A percentile compares a stretch with the other conserved stretches of the same genome.
phyloP scores from a whole-genome alignment of 1,140 invertebrate genomes.

The Carposina sasakii region DNA sequence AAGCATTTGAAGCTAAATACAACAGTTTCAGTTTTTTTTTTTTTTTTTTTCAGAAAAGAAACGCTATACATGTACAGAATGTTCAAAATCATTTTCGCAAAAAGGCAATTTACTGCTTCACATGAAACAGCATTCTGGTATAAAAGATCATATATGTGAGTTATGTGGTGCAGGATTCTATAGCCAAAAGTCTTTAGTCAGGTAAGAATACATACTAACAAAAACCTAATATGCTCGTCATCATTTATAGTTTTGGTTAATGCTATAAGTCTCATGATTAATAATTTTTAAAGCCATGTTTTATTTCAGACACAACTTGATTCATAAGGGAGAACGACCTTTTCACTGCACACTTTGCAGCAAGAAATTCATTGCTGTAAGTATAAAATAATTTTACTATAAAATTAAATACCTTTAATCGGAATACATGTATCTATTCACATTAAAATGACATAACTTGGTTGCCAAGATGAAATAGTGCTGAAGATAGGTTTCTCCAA shows the following conservation, averaged over 20 bases:
- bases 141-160: slow-evolving; percentile 81
- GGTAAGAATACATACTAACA: slow-evolving; percentile 32
- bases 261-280: not conserved
- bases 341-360: slow-evolving; percentile 80
- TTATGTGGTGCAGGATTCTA: slow-evolving; percentile 80
- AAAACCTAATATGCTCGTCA: too few species aligned
- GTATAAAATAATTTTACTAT: slow-evolving; percentile 20
- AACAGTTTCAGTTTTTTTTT: slow-evolving; percentile 8
- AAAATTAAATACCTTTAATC: too few species aligned
- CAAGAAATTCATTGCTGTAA: slow-evolving; percentile 75
- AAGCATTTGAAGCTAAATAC: too few species aligned
- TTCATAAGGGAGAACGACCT: slow-evolving; percentile 85
- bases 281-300: slow-evolving; percentile 19
- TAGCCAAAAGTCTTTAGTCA: slow-evolving; percentile 61
- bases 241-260: slow-evolving; percentile 1
- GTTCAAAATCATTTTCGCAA: slow-evolving; percentile 74
- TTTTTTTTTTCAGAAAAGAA: slow-evolving; percentile 66
- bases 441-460: too few species aligned
- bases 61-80: slow-evolving; percentile 78
- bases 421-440: too few species aligned
- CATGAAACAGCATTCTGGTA: slow-evolving; percentile 80
- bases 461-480: too few species aligned
- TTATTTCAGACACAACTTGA: slow-evolving; percentile 76
- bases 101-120: slow-evolving; percentile 72
- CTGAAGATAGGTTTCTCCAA: too few species aligned